Base-by-base conservation (phyloP, 2,888 invertebrate genomes). In the Synanthedon andrenaeformis region DNA sequence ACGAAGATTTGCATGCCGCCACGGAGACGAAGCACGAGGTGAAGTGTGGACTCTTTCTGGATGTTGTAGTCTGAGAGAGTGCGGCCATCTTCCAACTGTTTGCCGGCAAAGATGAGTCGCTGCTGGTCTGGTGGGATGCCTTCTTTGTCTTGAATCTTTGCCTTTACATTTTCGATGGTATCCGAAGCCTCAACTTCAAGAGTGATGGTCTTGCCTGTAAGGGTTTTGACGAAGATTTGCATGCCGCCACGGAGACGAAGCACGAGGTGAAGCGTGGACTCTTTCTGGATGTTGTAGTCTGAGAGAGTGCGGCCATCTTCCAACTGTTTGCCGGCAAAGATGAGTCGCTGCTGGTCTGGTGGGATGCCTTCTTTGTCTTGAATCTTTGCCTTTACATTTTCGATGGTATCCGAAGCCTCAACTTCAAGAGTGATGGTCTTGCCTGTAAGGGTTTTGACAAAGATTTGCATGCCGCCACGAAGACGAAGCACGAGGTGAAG, bases 1-100 rank as follows among this genome's bases (percentile, higher is more conserved):
- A 74, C 73, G 8, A 74, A 73, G 2, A 74, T 74, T 49, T 74
- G 74, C 74, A 74, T 73, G 4, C 73, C 74, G 41, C 74, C 74
- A 5, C 74, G 63, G 0, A 74, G 70, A 63, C 74, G 72, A 3
- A 74, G 8, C 0, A 74, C 74, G 4, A 74, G 23, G 4, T 75
- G 74, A 0, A 75, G 65, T 0, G 74, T 74, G 0, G 74, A 74
- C 8, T 74, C 74, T 1, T 74, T 74, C 2, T 74, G 74, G 1
- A 74, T 75, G 10, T 75, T 75, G 49, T 75, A 75, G 52, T 75
- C 74, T 0, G 74, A 74, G 0, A 74, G 61, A 0, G 74, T 74
- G 48, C 74, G 74, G 0, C 74, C 74, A 57, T 74, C 74, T 52
- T 74, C 74, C 0, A 74, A 41, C 48, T 74, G 74, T 10, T 74